Conservation (phyloP, 2,888 invertebrate species). For the Eupithecia exiguata region DNA sequence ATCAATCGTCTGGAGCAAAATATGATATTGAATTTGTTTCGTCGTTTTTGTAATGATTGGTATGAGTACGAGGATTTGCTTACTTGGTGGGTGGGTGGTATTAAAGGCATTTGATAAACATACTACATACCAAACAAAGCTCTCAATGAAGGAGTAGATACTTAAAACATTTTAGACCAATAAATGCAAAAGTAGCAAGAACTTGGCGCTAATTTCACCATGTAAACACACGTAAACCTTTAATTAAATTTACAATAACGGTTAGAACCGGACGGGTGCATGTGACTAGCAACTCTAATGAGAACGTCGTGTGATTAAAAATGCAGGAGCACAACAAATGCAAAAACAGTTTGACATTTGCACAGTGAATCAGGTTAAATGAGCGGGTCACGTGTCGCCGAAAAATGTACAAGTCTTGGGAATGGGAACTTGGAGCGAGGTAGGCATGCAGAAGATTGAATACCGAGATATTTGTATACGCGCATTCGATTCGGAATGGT, state of each 20-base stretch:
- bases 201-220: constrained; percentile 5
- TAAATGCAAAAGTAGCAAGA: not conserved
- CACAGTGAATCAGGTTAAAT: constrained; percentile 42
- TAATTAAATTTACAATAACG: constrained; percentile 44
- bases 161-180: not conserved
- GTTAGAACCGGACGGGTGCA: constrained; percentile 52
- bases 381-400: constrained; percentile 29
- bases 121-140: not conserved
- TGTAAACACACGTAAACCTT: constrained; percentile 18
- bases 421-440: constrained; percentile 18
- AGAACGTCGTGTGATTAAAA: constrained; percentile 41
- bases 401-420: constrained; percentile 27
- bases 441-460: constrained; percentile 15
- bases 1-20: not conserved
- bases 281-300: constrained; percentile 52
- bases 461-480: constrained; percentile 1
- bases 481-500: constrained; percentile 14
- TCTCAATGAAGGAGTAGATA: not conserved
- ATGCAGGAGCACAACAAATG: constrained; percentile 35
- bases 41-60: not conserved
- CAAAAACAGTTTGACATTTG: constrained; percentile 38
- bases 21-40: not conserved
- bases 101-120: not conserved
- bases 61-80: not conserved
- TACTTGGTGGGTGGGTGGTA: not conserved